Conservation (phyloP, 2,888 invertebrate species). For the Phlogophora meticulosa region DNA sequence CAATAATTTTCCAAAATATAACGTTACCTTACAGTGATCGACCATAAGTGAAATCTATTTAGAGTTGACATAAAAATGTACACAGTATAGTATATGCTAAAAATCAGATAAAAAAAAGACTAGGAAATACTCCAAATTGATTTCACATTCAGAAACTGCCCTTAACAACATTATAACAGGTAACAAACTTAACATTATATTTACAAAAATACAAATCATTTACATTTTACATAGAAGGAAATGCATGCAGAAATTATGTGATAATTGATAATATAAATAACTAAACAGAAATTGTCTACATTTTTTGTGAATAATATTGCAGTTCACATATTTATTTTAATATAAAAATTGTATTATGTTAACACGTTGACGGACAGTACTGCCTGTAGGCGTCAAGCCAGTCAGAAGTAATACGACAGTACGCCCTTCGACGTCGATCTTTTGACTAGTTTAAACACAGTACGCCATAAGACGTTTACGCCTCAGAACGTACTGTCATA, state of each 20-base stretch:
- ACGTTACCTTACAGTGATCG: conserved; percentile 61
- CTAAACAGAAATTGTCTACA: conserved; percentile 49
- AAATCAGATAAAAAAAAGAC: conserved; percentile 86
- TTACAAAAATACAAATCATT: conserved; percentile 77
- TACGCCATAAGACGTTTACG: too few relatives aligned
- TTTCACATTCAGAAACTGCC: conserved; percentile 78
- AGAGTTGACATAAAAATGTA: conserved; percentile 72
- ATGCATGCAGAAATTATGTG: conserved; percentile 76
- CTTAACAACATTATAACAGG: conserved; percentile 76
- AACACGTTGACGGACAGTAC: too few relatives aligned
- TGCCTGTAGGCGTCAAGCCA: too few relatives aligned
- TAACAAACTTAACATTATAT: conserved; percentile 85
- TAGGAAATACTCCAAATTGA: conserved; percentile 81
- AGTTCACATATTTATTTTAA: conserved; percentile 15
- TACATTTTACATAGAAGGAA: conserved; percentile 73
- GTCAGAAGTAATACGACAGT: too few relatives aligned
- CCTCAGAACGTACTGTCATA: too few relatives aligned
- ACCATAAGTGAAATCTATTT: conserved; percentile 82
- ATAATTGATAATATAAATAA: conserved; percentile 61
- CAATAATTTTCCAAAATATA: conserved; percentile 55
- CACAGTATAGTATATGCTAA: conserved; percentile 68
- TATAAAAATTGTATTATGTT: conserved; percentile 3
- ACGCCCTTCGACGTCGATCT: too few relatives aligned
- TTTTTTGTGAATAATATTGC: conserved; percentile 56
- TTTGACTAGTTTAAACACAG: too few relatives aligned